Evolutionary conservation across 2,113 vertebrate genomes (phyloP).

Genomic region (Orientallactaga bullata): DNA sequence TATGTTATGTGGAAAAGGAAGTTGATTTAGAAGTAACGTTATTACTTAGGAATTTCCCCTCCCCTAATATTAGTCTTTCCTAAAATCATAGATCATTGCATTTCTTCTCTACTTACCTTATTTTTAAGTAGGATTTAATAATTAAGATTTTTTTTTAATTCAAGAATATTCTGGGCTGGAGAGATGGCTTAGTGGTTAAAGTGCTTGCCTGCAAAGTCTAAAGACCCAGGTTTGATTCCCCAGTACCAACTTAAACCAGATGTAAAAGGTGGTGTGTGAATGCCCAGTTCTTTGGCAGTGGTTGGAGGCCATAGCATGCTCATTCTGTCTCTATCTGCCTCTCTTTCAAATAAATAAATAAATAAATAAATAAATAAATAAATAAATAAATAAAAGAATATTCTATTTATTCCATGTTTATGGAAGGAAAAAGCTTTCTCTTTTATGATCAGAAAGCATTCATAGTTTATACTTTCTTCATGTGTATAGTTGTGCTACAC

Average conservation of each 20-base stretch:
- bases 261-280: too few relatives aligned
- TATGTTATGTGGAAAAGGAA: too few relatives aligned
- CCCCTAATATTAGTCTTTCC: not conserved
- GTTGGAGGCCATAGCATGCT: too few relatives aligned
- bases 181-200: too few relatives aligned
- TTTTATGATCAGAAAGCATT: not conserved
- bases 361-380: too few relatives aligned
- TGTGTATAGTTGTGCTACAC: not conserved
- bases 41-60: not conserved
- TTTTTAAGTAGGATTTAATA: not conserved
- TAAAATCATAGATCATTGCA: not conserved
- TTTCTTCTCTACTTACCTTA: not conserved
- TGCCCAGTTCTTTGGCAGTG: too few relatives aligned
- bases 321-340: too few relatives aligned
- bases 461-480: not conserved
- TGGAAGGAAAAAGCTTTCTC: not conserved
- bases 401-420: not conserved
- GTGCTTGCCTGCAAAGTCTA: too few relatives aligned
- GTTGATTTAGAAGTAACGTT: not conserved
- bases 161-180: not conserved
- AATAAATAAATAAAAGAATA: too few relatives aligned
- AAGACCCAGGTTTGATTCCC: too few relatives aligned
- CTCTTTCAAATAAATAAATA: too few relatives aligned
- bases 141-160: not conserved
- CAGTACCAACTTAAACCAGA: too few relatives aligned